These are phyloP conservation scores for Mionectes olivaceus DNA, from an alignment of 2,797 vertebrate genomes.

Conservation along the genomic window DNA sequence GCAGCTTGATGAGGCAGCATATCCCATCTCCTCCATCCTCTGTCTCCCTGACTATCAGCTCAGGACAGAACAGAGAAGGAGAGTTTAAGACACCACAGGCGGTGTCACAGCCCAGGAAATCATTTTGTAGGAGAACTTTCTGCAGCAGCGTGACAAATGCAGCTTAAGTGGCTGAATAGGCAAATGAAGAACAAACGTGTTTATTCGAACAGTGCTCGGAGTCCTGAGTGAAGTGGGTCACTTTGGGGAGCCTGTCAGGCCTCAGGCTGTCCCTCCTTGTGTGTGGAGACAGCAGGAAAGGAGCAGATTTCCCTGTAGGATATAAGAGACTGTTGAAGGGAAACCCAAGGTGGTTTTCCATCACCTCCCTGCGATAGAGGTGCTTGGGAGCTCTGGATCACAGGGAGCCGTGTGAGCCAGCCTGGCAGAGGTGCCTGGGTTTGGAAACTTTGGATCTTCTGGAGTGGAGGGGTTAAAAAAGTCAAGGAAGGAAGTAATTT, in stretches of 20 bases:
- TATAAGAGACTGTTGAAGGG: neutral
- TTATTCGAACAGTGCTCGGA: neutral
- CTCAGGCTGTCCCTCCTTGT: neutral
- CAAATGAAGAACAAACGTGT: neutral
- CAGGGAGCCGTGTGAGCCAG: neutral
- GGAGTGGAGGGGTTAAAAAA: neutral
- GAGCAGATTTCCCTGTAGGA: neutral
- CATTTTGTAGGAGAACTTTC: neutral
- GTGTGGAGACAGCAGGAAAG: neutral
- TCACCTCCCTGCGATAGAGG: neutral
- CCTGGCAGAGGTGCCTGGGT: fast-evolving
- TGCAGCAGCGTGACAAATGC: neutral
- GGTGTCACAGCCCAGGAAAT: neutral
- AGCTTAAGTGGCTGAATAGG: neutral
- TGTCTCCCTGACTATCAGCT: neutral
- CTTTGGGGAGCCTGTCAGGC: neutral
- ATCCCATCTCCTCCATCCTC: neutral
- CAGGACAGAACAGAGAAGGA: neutral
- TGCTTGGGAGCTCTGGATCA: fast-evolving
- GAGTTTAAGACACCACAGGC: neutral
- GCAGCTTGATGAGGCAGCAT: neutral
- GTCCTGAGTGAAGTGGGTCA: neutral
- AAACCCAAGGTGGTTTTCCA: neutral
- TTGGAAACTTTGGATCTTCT: neutral
- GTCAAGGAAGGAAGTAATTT: neutral